Percentiles rank a stretch among this genome's conserved stretches.
Conservation (phyloP, 37 sponge, comb jelly and placozoan species). For the Ephydatia muelleri region DNA sequence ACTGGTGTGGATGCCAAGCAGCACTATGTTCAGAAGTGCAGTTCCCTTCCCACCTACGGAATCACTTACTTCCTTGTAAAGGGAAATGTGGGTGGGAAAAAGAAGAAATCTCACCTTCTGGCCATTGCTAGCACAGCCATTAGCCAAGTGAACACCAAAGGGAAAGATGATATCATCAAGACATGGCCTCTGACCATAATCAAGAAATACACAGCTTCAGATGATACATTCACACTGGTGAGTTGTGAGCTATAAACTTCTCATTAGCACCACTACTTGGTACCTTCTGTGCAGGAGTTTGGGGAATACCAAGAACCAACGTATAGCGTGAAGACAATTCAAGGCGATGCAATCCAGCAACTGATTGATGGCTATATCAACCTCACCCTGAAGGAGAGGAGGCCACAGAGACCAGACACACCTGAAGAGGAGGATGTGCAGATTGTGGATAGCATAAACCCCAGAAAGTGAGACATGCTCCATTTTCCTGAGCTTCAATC, state of each 20-base stretch:
- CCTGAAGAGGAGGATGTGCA: slow-evolving; percentile 77
- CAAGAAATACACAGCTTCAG: slow-evolving; percentile 96
- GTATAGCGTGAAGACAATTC: slow-evolving; percentile 93
- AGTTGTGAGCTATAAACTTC: no score
- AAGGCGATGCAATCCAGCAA: slow-evolving; percentile 98
- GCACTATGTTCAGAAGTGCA: slow-evolving; percentile 93
- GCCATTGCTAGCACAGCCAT: slow-evolving; percentile 92
- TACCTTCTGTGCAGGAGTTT: no score
- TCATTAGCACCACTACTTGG: no score
- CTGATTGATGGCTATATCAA: slow-evolving; percentile 98
- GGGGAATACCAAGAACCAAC: slow-evolving; percentile 95
- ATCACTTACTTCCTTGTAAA: slow-evolving; percentile 99
- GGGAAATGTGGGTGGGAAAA: slow-evolving; percentile 98
- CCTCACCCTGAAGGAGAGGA: slow-evolving; percentile 91
- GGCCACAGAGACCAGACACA: slow-evolving; percentile 55
- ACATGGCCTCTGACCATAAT: slow-evolving; percentile 99
- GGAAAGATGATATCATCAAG: slow-evolving; percentile 94
- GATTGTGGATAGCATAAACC: slow-evolving; percentile 52
- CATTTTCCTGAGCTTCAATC: no score
- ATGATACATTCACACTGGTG: slow-evolving; percentile 96
- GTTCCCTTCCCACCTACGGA: slow-evolving; percentile 96
- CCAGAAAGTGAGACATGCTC: background rate
- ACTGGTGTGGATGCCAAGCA: slow-evolving; percentile 92
- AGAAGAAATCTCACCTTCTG: slow-evolving; percentile 85
- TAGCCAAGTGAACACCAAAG: slow-evolving; percentile 94